Evolutionary conservation across 2,113 vertebrate genomes (phyloP), one percentile per base, ranked within the genome.

Genomic region (Physeter macrocephalus): DNA sequence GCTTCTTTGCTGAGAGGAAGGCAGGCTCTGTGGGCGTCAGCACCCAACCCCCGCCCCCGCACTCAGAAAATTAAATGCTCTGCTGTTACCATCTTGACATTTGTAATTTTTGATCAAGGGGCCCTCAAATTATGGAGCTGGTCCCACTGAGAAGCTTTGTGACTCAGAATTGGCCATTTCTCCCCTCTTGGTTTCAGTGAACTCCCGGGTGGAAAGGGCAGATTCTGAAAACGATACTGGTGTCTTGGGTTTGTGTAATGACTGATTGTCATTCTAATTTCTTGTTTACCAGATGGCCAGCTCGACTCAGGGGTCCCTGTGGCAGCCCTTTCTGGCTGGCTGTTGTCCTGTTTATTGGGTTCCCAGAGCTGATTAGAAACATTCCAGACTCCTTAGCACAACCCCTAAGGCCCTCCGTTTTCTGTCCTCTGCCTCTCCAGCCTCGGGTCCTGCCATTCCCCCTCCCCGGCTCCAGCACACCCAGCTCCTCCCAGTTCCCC

Each of bases 1-100:
- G 67, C 14, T 13, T 8, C 13, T 17, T 41, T 1, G 27, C 11
- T 1, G 54, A 72, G 39, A 52, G 64, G 52, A 17, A 27, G n/a
- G 27, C 34, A 0, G 4, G 25, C 66, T 29, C 13, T 4, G 9
- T 18, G 25, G 49, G n/a, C 0, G 27, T 31, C 5, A 13, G 27
- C 29, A 31, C 12, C 27, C 12, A 12, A 13, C 62, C 29, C 13
- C 62, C 23, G 9, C 59, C 23, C 25, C 25, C 18, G 8, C 18
- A 10, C 34, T 54, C 34, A n/a, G 34, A n/a, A n/a, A 18, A 15
- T 49, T 20, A 9, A 54, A 6, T 13, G 18, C 27, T 62, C 67
- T 49, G 6, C 67, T 25, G 11, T 34, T 25, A 29, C 43, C n/a
- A 10, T 41, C 81, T 34, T 13, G n/a, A 54, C 64, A 52, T 27